Percentiles rank a stretch among this genome's conserved stretches.
phyloP scores from a whole-genome alignment of 2,888 invertebrate species.

The Calameuta filiformis region DNA sequence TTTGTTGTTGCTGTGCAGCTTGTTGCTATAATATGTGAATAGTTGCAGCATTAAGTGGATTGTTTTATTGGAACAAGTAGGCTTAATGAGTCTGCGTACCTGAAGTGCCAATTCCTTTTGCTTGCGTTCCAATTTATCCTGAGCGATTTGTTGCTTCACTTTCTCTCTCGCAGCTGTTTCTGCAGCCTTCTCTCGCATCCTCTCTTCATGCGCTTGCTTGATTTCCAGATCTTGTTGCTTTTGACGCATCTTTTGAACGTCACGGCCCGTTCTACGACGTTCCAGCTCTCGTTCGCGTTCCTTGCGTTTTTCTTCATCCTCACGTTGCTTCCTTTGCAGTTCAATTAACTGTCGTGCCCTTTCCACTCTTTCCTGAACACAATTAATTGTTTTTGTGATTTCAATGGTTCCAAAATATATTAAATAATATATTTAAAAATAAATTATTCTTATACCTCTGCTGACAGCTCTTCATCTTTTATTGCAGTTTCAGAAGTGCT shows the following conservation, averaged over 20 bases:
- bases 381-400: not conserved
- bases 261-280: conserved; percentile 79
- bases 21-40: conserved; percentile 32
- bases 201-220: conserved; percentile 78
- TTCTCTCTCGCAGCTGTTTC: conserved; percentile 81
- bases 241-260: conserved; percentile 76
- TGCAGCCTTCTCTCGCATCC: conserved; percentile 80
- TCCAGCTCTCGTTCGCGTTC: conserved; percentile 75
- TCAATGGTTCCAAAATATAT: no score
- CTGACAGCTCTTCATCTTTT: no score
- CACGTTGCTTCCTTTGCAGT: conserved; percentile 67
- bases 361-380: conserved; percentile 71
- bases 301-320: conserved; percentile 76
- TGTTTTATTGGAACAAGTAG: not conserved
- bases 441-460: no score
- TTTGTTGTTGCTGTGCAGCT: conserved; percentile 27
- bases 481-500: no score
- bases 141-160: conserved; percentile 85
- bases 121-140: conserved; percentile 81
- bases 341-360: conserved; percentile 77
- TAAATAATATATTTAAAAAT: no score
- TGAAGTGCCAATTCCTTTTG: conserved; percentile 57
- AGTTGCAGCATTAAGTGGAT: conserved; percentile 4
- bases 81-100: conserved; percentile 31
- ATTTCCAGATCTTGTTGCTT: conserved; percentile 82